Evolutionary conservation across 2,888 invertebrate species (phyloP).

Genomic region (Ischnus inquisitorius): DNA sequence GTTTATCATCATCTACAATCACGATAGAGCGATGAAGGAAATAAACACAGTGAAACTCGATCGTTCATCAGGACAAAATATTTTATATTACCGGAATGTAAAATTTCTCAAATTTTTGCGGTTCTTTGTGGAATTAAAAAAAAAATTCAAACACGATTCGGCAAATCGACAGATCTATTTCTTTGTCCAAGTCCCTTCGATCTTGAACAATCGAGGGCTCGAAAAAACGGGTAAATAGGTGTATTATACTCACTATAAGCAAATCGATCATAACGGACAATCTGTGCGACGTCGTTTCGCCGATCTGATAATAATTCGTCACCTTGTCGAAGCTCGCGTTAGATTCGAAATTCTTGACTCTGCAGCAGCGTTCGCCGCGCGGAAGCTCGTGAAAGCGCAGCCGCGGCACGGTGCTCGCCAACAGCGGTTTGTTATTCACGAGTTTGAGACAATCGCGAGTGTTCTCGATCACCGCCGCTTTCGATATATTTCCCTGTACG

Average conservation of each 20-base stretch:
- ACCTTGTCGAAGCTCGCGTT: slow-evolving; percentile 93
- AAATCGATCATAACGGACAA: slow-evolving; percentile 90
- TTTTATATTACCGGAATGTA: too few relatives aligned
- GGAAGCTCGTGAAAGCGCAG: slow-evolving; percentile 89
- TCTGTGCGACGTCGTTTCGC: slow-evolving; percentile 88
- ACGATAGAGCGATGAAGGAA: background rate
- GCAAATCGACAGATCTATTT: too few relatives aligned
- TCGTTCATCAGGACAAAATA: too few relatives aligned
- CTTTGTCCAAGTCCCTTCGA: too few relatives aligned
- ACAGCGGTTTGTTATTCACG: slow-evolving; percentile 87
- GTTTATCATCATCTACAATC: background rate
- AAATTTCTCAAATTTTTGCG: too few relatives aligned
- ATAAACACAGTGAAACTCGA: too few relatives aligned
- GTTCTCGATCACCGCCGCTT: slow-evolving; percentile 88
- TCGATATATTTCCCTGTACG: slow-evolving; percentile 92
- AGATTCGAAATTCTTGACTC: slow-evolving; percentile 90
- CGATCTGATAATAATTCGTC: slow-evolving; percentile 95
- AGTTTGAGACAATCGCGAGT: slow-evolving; percentile 87
- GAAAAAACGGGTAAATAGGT: too few relatives aligned
- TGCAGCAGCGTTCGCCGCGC: slow-evolving; percentile 88
- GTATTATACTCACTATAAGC: slow-evolving; percentile 88
- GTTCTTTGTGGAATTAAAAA: background rate
- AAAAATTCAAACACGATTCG: background rate
- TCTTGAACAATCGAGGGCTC: too few relatives aligned
- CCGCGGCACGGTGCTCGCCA: slow-evolving; percentile 85